Conservation (phyloP, 1,140 invertebrate genomes). For the Scaptomyza montana region DNA sequence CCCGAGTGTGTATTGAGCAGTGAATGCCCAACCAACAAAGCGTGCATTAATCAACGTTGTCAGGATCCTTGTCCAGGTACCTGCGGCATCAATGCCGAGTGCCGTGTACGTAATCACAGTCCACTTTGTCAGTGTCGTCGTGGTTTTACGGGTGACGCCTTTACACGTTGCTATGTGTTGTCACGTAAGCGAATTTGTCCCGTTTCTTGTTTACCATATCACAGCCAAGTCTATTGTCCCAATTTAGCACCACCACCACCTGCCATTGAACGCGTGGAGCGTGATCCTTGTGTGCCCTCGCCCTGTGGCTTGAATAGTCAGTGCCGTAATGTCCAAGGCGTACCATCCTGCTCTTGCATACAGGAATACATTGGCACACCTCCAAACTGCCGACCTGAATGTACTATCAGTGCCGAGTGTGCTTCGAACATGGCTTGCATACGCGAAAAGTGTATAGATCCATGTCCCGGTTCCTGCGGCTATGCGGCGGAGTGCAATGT, state of each 20-base stretch:
- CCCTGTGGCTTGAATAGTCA: slow-evolving; percentile 90
- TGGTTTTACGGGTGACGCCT: slow-evolving; percentile 88
- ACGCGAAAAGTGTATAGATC: slow-evolving; percentile 93
- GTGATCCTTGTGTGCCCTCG: slow-evolving; percentile 89
- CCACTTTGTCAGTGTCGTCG: slow-evolving; percentile 88
- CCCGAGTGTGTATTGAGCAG: slow-evolving; percentile 88
- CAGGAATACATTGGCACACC: slow-evolving; percentile 90
- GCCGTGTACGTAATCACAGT: slow-evolving; percentile 88
- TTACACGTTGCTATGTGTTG: slow-evolving; percentile 86
- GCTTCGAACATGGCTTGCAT: slow-evolving; percentile 91
- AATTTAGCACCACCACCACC: slow-evolving; percentile 66
- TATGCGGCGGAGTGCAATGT: slow-evolving; percentile 92
- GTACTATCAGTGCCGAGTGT: slow-evolving; percentile 92
- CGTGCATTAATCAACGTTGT: slow-evolving; percentile 89
- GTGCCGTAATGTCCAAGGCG: slow-evolving; percentile 89
- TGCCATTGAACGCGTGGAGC: slow-evolving; percentile 83
- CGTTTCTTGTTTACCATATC: background rate
- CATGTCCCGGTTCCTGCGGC: slow-evolving; percentile 92
- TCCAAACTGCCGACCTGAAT: slow-evolving; percentile 92
- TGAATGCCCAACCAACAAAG: slow-evolving; percentile 87
- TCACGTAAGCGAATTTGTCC: slow-evolving; percentile 84
- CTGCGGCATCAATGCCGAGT: slow-evolving; percentile 89
- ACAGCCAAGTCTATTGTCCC: background rate
- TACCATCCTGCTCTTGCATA: slow-evolving; percentile 91
- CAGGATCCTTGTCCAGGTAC: slow-evolving; percentile 88